These are phyloP conservation scores for Leptura quadrifasciata DNA, from an alignment of 2,888 invertebrate species.

Conservation along the genomic window DNA sequence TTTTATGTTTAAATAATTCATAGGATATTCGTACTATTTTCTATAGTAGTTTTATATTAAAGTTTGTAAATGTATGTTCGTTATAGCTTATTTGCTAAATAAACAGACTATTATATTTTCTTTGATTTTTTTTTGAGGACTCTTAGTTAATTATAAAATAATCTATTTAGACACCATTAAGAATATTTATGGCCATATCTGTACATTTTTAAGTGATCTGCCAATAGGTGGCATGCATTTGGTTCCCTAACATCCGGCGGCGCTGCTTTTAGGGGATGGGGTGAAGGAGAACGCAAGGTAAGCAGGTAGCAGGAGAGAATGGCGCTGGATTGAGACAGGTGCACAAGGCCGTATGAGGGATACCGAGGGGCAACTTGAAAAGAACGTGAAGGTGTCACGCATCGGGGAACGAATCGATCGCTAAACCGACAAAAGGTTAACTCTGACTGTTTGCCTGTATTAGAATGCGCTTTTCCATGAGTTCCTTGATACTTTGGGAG, in stretches of 20 bases:
- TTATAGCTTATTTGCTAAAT: no score
- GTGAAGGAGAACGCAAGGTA: conserved; percentile 48
- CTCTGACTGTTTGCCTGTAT: conserved; percentile 44
- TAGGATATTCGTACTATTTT: no score
- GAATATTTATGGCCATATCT: not conserved
- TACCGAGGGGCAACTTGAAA: conserved; percentile 47
- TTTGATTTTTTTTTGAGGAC: no score
- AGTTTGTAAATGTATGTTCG: no score
- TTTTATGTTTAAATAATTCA: no score
- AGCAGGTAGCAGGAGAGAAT: conserved; percentile 57
- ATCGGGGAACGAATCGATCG: conserved; percentile 65
- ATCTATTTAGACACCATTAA: not conserved
- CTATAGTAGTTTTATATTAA: no score
- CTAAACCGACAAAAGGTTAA: conserved; percentile 53
- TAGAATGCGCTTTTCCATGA: conserved; percentile 41
- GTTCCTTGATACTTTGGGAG: conserved; percentile 34
- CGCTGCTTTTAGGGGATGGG: conserved; percentile 8
- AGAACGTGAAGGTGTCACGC: conserved; percentile 64
- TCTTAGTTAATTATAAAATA: no score
- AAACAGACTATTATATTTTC: no score
- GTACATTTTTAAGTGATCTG: not conserved
- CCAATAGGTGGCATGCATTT: conserved; percentile 17
- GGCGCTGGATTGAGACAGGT: conserved; percentile 55
- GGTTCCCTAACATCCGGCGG: not conserved
- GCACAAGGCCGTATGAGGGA: conserved; percentile 47